Evolutionary conservation across 2,888 invertebrate species (phyloP), one percentile per base, ranked within the genome.

Genomic region (Pheosia tremula): DNA sequence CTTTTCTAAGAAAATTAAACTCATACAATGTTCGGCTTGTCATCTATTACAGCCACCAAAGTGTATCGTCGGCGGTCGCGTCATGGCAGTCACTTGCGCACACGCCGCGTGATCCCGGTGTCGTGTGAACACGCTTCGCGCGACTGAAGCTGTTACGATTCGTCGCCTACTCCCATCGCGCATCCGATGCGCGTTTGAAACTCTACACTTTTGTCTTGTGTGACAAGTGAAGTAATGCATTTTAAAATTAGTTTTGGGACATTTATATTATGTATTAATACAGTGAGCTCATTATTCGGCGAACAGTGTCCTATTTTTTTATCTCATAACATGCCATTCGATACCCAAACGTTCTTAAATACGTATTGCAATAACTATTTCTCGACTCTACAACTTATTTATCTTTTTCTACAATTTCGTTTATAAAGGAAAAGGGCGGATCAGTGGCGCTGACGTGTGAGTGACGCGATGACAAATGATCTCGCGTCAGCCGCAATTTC

Each of bases 391-490:
- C 24, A 24, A 24, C 39, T 59, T 64, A 67, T 63, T 64, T 56
- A 75, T 57, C 60, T 66, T 73, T 67, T 75, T 60, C 68, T 60
- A 59, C 67, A 63, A 72, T 75, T 74, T 70, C 59, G 83, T 84
- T 89, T 87, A 86, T 78, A 76, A 80, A 79, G 77, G 83, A 80
- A 82, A 83, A 84, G 89, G 90, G 90, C 87, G 90, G 87, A 84
- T 81, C 83, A 84, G 71, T 74, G 78, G 80, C 84, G 87, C 82
- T 85, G 90, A 89, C 88, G 78, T 66, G 77, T 80, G 86, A 87
- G 81, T 87, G 91, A 88, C 88, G 80, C 74, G 83, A 85, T 88
- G 91, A 91, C 89, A 89, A 90, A 91, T 88, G 88, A 87, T 78
- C 81, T 67, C 61, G 62, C 74, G 79, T 81, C 86, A 72, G 73